Evolutionary conservation across 92 coral and sea anemone genomes (phyloP), one percentile per base, ranked within the genome.

Genomic region (Phenganax stokvisi): DNA sequence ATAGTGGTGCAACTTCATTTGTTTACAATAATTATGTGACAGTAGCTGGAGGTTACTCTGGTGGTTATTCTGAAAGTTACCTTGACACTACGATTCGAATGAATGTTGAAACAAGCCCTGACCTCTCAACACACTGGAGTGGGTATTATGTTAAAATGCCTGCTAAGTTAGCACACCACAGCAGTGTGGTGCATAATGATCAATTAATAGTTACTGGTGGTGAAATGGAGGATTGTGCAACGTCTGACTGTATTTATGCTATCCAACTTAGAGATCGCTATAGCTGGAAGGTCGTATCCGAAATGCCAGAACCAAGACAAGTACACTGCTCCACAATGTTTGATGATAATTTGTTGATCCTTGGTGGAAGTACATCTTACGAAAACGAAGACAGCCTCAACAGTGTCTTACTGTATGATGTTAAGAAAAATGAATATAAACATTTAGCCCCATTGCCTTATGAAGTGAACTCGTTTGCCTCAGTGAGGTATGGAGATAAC

Each of bases 281-380:
- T 58, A 13, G 54, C 13, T 13, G 70, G 29, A 77, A 58, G 9
- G 8, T 55, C 25, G 2, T 77, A 29, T 17, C 69, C 58, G n/a
- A 54, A 60, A 77, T 77, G 81, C 81, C 70, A 0, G 56, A 77
- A 58, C 25, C 71, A 77, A 77, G 81, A 58, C 60, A 29, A 29
- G 68, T 54, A 37, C 81, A 77, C 57, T 9, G 70, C 11, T 51
- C 61, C 20, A 71, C 58, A 61, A 54, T 77, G 12, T 37, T 77
- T 58, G 81, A 51, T 29, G 64, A 58, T 25, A 58, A 77, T 27
- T 37, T 77, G 11, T 77, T 77, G 11, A 77, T 77, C 70, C n/a
- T 57, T 58, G 81, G 81, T 13, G 81, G 81, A 6, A 20, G 25
- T 20, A 20, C 25, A 20, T 56, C 29, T 28, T 2, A 57, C 12